Evolutionary conservation across 2,888 invertebrate species (phyloP), one percentile per base, ranked within the genome.

Genomic region (Emesis castigata): DNA sequence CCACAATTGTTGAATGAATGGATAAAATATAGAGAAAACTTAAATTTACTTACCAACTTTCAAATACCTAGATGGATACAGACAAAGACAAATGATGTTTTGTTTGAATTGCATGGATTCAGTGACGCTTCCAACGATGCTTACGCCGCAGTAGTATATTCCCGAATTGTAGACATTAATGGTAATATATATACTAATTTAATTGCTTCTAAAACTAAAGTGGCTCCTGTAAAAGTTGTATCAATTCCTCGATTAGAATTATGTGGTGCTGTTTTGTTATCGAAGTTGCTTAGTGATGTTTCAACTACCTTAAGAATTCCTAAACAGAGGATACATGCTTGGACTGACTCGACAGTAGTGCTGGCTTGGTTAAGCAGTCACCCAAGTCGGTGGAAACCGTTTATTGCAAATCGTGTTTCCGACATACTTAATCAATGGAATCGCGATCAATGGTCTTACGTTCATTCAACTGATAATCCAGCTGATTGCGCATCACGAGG

Each of bases 401-500:
- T 79, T 64, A 70, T 82, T 14, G 77, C 66, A 1, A 79, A 76
- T 53, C 62, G 79, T 18, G 58, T 87, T 0, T 70, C 83, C 0
- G 85, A 85, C 29, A 87, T 89, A 6, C 69, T 86, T 8, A 65
- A 69, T 0, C 22, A 65, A 1, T 14, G 85, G 16, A 73, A 82
- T 11, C 31, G 62, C 6, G 16, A 65, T 16, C 75, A 82, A 4
- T 86, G 89, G 89, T 81, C 68, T 39, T 85, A 88, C 61, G 84
- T 79, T 16, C n/a, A 62, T 44, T 62, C 86, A 0, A 58, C 31
- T 3, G 64, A 87, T 3, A 89, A 89, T 69, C 88, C 88, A 2
- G 88, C 88, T 0, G 89, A 90, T 74, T 81, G 75, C 44, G 88
- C 88, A 0, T 88, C 89, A 14, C 75, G 89, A 18, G 87, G 88